These are phyloP conservation scores for Oceanodroma tethys DNA, from an alignment of 2,113 vertebrate species.

Conservation along the genomic window DNA sequence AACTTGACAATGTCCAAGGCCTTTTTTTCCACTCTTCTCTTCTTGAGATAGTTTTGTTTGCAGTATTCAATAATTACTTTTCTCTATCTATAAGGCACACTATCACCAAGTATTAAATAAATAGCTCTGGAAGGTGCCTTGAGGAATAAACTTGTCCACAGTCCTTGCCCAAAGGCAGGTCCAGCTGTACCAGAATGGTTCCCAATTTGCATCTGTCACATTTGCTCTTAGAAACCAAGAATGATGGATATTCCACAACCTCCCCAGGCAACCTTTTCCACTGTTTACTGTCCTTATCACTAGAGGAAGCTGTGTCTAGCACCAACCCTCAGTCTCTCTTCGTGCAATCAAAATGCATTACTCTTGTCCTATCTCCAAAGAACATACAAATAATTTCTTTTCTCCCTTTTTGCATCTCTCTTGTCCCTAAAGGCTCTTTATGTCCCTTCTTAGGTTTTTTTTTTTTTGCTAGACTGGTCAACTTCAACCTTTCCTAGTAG, in stretches of 20 bases:
- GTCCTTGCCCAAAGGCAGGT: background rate
- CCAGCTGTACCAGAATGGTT: background rate
- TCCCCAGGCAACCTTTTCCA: background rate
- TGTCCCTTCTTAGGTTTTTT: background rate
- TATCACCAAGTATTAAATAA: background rate
- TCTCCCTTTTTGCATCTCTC: background rate
- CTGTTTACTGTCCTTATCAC: background rate
- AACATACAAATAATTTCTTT: background rate
- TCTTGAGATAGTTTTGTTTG: background rate
- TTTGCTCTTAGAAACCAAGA: conserved; percentile 1
- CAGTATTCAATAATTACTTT: background rate
- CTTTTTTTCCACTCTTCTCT: background rate
- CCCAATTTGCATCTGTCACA: background rate
- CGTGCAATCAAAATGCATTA: background rate
- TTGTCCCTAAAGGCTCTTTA: background rate
- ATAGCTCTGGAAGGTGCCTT: background rate
- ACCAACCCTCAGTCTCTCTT: background rate
- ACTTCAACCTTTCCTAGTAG: background rate
- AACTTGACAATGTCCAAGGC: background rate
- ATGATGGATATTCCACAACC: background rate
- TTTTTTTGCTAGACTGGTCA: background rate
- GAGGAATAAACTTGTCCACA: background rate
- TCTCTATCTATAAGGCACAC: background rate
- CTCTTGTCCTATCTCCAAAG: background rate
- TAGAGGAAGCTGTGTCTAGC: background rate